A percentile compares a stretch with the other conserved stretches of the same genome.
These are phyloP conservation scores for Scylla paramamosain DNA, from an alignment of 1,140 invertebrate genomes.

Conservation along the genomic window DNA sequence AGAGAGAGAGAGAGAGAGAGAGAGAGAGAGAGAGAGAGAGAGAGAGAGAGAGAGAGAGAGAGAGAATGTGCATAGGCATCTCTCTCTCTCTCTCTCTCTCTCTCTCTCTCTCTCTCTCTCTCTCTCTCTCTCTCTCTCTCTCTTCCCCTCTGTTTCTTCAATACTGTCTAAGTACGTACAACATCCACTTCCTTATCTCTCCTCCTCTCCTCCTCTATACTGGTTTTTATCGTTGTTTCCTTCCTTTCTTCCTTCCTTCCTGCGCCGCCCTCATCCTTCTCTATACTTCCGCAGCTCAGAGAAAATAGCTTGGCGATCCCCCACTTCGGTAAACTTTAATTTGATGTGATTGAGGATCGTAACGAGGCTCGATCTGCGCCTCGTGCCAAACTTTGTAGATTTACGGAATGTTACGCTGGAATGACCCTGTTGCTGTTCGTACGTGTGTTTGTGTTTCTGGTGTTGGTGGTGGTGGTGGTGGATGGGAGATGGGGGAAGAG, in stretches of 20 bases:
- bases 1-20: no score
- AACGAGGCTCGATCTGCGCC: background rate
- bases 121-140: background rate
- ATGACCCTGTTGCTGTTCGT: background rate
- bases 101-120: slow-evolving; percentile 3
- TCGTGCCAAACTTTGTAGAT: background rate
- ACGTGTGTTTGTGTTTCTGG: background rate
- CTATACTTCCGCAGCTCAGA: background rate
- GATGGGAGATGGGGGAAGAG: background rate
- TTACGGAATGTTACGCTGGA: background rate
- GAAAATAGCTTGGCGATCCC: slow-evolving; percentile 1
- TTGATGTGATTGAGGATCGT: slow-evolving; percentile 14
- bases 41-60: no score
- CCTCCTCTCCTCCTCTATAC: no score
- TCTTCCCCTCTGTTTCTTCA: background rate
- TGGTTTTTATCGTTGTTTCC: no score
- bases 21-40: no score
- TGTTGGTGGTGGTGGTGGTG: no score
- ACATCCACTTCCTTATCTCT: no score
- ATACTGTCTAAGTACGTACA: background rate
- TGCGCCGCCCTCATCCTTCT: background rate
- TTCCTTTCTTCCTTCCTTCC: background rate
- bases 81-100: background rate
- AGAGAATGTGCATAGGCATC: no score
- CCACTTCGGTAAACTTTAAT: slow-evolving; percentile 13